Evolutionary conservation across 2,888 invertebrate species (phyloP), one percentile per base, ranked within the genome.

Genomic region (Scotopteryx bipunctaria): DNA sequence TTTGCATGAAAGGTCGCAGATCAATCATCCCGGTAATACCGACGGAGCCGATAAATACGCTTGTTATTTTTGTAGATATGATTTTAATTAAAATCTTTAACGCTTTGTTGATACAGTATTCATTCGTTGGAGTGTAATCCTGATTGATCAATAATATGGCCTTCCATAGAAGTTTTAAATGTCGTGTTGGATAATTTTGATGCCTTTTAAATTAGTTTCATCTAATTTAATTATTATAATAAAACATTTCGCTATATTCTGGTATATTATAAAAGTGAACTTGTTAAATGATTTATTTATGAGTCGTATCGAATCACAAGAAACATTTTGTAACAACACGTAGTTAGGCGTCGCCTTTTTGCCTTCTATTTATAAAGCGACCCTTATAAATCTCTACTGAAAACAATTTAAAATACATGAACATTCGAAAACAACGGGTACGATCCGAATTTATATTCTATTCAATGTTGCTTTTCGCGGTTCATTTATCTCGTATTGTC

Each of bases 401-500:
- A 41, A 35, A 44, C 44, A 51, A 44, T 44, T 40, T 17, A 16
- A 33, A 35, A 9, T 32, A 17, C 27, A 38, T 46, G 8, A 35
- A 31, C 19, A 35, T 32, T 36, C 21, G 13, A 41, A 51, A 46
- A 46, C 25, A 29, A 31, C 19, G 23, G 5, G 11, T 59, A 46
- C 11, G 25, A 13, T 32, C 33, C 21, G 38, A 45, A 25, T 48
- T 23, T 54, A 14, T 37, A 44, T 48, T 54, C 29, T 15, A 21
- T 40, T 44, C 44, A 11, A 40, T 15, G 40, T 49, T 9, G 31
- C 46, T 51, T 48, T 41, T 27, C 46, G 36, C 50, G 48, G 43
- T 53, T 61, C 57, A 57, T 61, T 57, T 48, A 37, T 51, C 33
- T 31, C 15, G 55, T 55, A 59, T 59, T 61, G 59, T 61, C 25